These are phyloP conservation scores for Halichoeres trimaculatus DNA, from an alignment of 2,113 vertebrate genomes.

Conservation along the genomic window DNA sequence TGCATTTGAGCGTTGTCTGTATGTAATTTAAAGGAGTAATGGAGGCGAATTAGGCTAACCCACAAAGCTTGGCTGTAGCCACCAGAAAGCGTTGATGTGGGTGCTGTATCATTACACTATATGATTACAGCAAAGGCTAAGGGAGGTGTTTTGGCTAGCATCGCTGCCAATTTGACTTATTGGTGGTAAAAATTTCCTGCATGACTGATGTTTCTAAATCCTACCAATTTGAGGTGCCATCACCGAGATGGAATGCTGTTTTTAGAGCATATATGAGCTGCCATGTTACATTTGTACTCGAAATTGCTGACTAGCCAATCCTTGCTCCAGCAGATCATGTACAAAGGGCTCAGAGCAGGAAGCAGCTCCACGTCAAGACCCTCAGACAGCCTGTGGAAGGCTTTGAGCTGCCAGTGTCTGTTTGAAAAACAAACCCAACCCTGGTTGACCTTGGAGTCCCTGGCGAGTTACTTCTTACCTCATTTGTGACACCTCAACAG, in stretches of 20 bases:
- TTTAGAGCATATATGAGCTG: constrained; percentile 30
- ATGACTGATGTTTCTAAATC: constrained; percentile 53
- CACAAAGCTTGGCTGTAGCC: constrained; percentile 38
- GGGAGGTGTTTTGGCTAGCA: constrained; percentile 51
- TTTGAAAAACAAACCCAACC: constrained; percentile 66
- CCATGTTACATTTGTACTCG: constrained; percentile 30
- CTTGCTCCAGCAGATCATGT: constrained; percentile 28
- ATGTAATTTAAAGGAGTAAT: constrained; percentile 58
- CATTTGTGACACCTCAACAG: constrained; percentile 56
- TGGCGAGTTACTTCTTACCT: constrained; percentile 62
- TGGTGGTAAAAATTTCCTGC: constrained; percentile 43
- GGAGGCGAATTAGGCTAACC: constrained; percentile 53
- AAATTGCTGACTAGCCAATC: constrained; percentile 17
- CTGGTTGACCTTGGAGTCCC: constrained; percentile 60
- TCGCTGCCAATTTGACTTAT: constrained; percentile 57
- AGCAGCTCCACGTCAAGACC: constrained; percentile 59
- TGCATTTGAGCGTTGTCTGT: constrained; percentile 20
- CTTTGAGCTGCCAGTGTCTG: constrained; percentile 37
- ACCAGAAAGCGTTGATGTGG: constrained; percentile 45
- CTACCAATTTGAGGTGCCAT: constrained; percentile 44
- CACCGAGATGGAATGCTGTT: constrained; percentile 21
- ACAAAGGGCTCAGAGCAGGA: constrained; percentile 50
- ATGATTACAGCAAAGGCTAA: constrained; percentile 51
- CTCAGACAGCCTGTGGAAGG: constrained; percentile 12
- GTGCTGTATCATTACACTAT: constrained; percentile 56